Evolutionary conservation across 2,888 invertebrate genomes (phyloP).

Genomic region (Autographa pulchrina): DNA sequence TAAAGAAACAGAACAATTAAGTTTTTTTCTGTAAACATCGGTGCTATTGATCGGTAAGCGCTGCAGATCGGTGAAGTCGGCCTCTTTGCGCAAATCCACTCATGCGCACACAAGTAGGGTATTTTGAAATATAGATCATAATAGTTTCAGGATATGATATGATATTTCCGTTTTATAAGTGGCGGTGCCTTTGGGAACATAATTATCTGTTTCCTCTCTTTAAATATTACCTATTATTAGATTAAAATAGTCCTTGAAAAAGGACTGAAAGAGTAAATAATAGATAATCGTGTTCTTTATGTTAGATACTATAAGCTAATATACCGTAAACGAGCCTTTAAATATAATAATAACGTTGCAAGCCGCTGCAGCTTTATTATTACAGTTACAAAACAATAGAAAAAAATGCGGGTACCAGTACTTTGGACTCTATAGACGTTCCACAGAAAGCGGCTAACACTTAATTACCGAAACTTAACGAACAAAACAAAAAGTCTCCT

Average conservation of each 20-base stretch:
- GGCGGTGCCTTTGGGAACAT: conserved; percentile 71
- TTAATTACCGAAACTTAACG: conserved; percentile 71
- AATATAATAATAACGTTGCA: conserved; percentile 6
- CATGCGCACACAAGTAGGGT: conserved; percentile 80
- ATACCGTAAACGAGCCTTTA: conserved; percentile 5
- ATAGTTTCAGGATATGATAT: conserved; percentile 81
- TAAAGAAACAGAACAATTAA: conserved; percentile 37
- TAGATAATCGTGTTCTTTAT: conserved; percentile 23
- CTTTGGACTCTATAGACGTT: conserved; percentile 35
- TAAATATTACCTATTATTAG: conserved; percentile 30
- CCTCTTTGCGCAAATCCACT: conserved; percentile 80
- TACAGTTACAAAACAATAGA: conserved; percentile 30
- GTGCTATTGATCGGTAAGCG: conserved; percentile 68
- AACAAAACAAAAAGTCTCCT: conserved; percentile 70
- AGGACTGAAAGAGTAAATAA: conserved; percentile 1
- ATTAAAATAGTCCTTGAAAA: conserved; percentile 12
- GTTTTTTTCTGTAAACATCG: conserved; percentile 62
- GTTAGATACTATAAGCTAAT: conserved; percentile 13
- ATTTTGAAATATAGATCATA: conserved; percentile 69
- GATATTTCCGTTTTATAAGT: conserved; percentile 82
- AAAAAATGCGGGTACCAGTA: conserved; percentile 29
- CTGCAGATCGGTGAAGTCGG: conserved; percentile 59
- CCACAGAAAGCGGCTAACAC: conserved; percentile 59
- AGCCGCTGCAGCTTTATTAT: neutral
- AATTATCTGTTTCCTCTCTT: conserved; percentile 76